Evolutionary conservation across 2,888 invertebrate genomes (phyloP).

Genomic region (Nebria brevicollis): DNA sequence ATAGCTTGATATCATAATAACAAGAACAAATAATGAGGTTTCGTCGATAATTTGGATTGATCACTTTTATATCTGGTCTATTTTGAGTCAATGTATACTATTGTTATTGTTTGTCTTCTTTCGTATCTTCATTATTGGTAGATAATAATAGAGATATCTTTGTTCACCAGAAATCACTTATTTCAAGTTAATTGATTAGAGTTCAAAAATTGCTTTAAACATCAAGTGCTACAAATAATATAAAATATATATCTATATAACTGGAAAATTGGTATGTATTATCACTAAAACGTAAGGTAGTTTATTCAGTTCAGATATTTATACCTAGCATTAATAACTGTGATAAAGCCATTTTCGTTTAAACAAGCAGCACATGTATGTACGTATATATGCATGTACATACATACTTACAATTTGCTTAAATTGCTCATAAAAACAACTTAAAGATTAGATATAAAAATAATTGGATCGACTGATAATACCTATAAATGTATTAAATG

Average conservation of each 20-base stretch:
- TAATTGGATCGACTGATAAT: too few species aligned
- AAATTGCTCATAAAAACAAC: not conserved
- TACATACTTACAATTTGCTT: not conserved
- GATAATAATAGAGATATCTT: slow-evolving; percentile 10
- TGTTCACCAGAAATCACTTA: not conserved
- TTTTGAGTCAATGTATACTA: not conserved
- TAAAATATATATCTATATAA: too few species aligned
- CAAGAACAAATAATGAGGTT: slow-evolving; percentile 2
- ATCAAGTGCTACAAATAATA: not conserved
- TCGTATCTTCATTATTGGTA: slow-evolving; percentile 7
- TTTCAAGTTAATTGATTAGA: not conserved
- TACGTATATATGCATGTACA: too few species aligned
- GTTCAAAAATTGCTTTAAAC: not conserved
- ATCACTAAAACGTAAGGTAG: too few species aligned
- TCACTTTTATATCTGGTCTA: not conserved
- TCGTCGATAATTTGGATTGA: not conserved
- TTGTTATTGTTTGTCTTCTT: slow-evolving; percentile 6
- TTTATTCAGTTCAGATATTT: too few species aligned
- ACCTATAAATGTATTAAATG: not conserved
- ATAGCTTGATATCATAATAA: not conserved
- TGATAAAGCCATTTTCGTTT: too few species aligned
- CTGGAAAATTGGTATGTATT: too few species aligned
- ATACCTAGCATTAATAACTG: too few species aligned
- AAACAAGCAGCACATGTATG: not conserved
- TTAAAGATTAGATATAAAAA: not conserved